Conservation (phyloP, 2,888 invertebrate genomes). For the Antheraea assamensis region DNA sequence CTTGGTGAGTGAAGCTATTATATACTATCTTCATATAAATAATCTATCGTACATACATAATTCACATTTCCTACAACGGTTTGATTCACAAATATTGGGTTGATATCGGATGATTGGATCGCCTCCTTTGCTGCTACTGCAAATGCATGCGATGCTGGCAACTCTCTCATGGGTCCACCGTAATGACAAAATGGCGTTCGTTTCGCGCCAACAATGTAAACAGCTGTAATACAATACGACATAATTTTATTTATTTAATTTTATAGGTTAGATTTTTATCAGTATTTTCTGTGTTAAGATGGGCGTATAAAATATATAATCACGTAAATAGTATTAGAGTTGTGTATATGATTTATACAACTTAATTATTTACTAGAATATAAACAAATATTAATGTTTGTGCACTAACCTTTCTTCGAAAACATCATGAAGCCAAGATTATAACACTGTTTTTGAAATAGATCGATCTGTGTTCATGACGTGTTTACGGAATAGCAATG, state of each 20-base stretch:
- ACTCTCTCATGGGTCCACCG: slow-evolving; percentile 64
- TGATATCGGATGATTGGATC: slow-evolving; percentile 53
- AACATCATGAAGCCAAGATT: slow-evolving; percentile 17
- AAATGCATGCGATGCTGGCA: slow-evolving; percentile 64
- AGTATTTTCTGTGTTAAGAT: slow-evolving; percentile 7
- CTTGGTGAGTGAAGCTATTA: background rate
- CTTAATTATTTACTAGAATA: background rate
- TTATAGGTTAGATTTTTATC: background rate
- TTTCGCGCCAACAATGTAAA: slow-evolving; percentile 71
- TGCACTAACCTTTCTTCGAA: slow-evolving; percentile 19
- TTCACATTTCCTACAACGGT: slow-evolving; percentile 69
- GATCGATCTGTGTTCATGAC: background rate
- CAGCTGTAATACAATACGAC: slow-evolving; percentile 41
- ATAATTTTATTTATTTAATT: background rate
- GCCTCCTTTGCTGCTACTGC: slow-evolving; percentile 69
- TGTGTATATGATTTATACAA: background rate
- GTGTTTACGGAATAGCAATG: slow-evolving; percentile 1
- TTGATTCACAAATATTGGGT: slow-evolving; percentile 55
- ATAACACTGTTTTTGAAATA: background rate
- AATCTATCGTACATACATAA: slow-evolving; percentile 52
- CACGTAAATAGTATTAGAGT: background rate
- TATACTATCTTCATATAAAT: background rate
- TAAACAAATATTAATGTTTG: slow-evolving; percentile 14
- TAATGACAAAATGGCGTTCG: slow-evolving; percentile 71
- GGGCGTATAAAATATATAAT: slow-evolving; percentile 11